Base-by-base conservation (phyloP, 2,888 invertebrate genomes). In the Prenolepis imparis region DNA sequence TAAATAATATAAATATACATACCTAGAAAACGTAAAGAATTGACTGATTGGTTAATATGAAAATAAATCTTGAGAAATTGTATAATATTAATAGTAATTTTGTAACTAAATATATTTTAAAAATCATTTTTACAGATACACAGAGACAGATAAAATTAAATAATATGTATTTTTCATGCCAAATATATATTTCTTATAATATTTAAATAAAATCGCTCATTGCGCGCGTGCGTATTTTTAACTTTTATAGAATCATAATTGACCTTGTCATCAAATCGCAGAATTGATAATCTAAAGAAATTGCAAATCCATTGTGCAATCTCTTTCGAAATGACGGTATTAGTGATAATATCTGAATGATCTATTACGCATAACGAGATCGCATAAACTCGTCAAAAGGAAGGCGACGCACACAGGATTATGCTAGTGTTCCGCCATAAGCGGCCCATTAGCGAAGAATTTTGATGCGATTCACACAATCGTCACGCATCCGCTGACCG, bases 381-480 rank as follows among this genome's bases (percentile, higher is more conserved):
- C 41, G 57, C n/a, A n/a, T 78, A 59, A 72, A 18, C 32, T 75
- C 70, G 61, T 81, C 68, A 75, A 85, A 84, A 80, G 84, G 83
- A 87, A 86, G 75, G 67, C 74, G 81, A 12, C 18, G 59, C 59
- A 57, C 15, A 41, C 15, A 55, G 39, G 55, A 72, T 72, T 18
- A 44, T 15, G 84, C 86, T 81, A 88, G 85, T 84, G 75, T 85
- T 84, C 84, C 80, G 85, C 80, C 86, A 83, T 89, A 88, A 91
- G 89, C 91, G 89, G 87, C 90, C 91, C 92, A 92, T 93, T 93
- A 93, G 91, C 90, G 87, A 90, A 91, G 92, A 93, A 92, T 92
- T 92, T 92, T 90, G 90, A 91, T 91, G 90, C 84, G 90, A 86
- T 86, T 88, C 86, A 84, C 88, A 90, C 83, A 86, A 89, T 90